Evolutionary conservation across 1,140 invertebrate genomes (phyloP), one percentile per base, ranked within the genome.

Genomic region (Diplogasteroides magnus): DNA sequence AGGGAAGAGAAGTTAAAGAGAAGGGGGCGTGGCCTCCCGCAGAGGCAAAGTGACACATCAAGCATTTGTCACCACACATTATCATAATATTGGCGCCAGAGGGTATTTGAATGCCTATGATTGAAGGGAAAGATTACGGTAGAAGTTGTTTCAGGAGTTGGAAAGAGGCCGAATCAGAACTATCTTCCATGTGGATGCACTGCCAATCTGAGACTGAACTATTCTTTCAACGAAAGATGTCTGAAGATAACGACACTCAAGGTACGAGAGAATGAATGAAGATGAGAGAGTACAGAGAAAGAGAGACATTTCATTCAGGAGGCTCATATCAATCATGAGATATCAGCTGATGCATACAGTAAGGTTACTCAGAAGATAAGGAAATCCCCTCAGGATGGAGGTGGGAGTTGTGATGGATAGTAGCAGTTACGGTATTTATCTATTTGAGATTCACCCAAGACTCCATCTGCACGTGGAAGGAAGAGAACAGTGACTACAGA

Each of bases 131-230:
- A 48, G 37, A 48, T 6, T 11, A 48, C 6, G 37, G 37, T 48
- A 19, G 19, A 19, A 48, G 37, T 19, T 60, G 31, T 74, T 82
- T 60, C 58, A 80, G 78, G 78, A 15, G 70, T 69, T 48, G 78
- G 78, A 23, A 80, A 80, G 31, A 64, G 78, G 2, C 78, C 78
- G 6, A 78, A 80, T 69, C 79, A 80, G 60, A 75, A 74, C 28
- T 80, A 82, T 63, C 62, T 80, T n/a, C 78, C 78, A 26, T 80
- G 75, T 61, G 74, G 71, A 2, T 80, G 78, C 57, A 59, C 48
- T 2, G 78, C 78, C 13, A 80, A 79, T 76, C 68, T 80, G 15
- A 61, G 78, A 11, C 55, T 80, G n/a, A 80, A 80, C 66, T 80
- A 71, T 72, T 63, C 68, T 29, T 68, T 60, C 28, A 23, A 31